phyloP scores from a whole-genome alignment of 2,888 invertebrate genomes.

The Incurvaria masculella region DNA sequence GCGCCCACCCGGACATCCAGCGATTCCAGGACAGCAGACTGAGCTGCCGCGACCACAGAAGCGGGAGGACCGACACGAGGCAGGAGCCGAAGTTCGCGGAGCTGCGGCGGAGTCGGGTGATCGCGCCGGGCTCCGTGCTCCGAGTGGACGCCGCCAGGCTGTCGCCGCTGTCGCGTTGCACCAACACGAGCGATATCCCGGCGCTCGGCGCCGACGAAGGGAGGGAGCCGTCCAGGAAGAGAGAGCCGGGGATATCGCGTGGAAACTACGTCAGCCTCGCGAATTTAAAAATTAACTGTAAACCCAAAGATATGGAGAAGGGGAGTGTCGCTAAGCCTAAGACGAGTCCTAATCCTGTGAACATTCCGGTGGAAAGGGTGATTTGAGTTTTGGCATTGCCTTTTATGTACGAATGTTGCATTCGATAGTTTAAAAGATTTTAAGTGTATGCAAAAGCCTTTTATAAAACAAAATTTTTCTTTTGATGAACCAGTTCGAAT shows the following conservation, averaged over 20 bases:
- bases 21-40: conserved; percentile 38
- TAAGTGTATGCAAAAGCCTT: too few species aligned
- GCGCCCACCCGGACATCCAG: conserved; percentile 26
- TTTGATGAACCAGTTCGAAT: too few species aligned
- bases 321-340: not conserved
- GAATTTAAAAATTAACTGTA: conserved; percentile 41
- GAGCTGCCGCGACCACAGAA: conserved; percentile 36
- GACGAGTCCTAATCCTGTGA: not conserved
- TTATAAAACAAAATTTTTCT: too few species aligned
- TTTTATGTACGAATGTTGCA: too few species aligned
- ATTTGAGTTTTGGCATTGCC: too few species aligned
- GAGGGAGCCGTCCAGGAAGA: conserved; percentile 22
- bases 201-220: conserved; percentile 18
- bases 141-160: conserved; percentile 17
- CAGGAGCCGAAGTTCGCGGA: conserved; percentile 23
- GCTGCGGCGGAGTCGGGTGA: conserved; percentile 31
- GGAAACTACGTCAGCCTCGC: conserved; percentile 50
- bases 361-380: conserved; percentile 30
- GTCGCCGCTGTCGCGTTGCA: conserved; percentile 22
- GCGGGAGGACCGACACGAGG: conserved; percentile 25
- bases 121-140: conserved; percentile 20
- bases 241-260: conserved; percentile 37
- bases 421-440: too few species aligned
- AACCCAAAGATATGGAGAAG: conserved; percentile 24
- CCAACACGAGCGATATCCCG: conserved; percentile 20